Evolutionary conservation across 1,140 invertebrate genomes (phyloP).

Genomic region (Phymorhynchus buccinoides): DNA sequence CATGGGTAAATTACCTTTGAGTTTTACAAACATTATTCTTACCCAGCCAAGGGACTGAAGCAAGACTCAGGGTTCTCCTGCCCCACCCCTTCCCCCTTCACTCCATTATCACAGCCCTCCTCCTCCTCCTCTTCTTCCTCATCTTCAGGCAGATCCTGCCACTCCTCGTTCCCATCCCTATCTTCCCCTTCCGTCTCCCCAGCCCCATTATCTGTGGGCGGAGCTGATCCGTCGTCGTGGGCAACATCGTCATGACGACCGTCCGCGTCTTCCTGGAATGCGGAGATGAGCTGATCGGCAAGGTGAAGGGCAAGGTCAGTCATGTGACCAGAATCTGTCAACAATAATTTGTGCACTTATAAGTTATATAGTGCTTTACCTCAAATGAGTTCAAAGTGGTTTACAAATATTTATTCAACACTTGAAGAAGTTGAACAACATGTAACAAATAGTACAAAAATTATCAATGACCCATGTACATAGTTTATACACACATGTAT

Average conservation of each 20-base stretch:
- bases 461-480: background rate
- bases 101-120: background rate
- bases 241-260: background rate
- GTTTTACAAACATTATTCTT: no score
- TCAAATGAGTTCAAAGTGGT: no score
- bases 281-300: constrained; percentile 28
- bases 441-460: no score
- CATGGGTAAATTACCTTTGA: no score
- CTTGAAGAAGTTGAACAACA: background rate
- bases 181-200: background rate
- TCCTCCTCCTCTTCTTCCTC: background rate
- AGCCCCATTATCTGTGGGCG: background rate
- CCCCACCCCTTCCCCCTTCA: constrained; percentile 19
- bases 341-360: background rate
- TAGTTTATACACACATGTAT: background rate
- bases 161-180: constrained; percentile 23
- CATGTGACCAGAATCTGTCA: constrained; percentile 6
- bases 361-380: no score
- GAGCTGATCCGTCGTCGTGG: background rate
- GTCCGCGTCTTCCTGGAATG: constrained; percentile 25
- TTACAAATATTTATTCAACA: background rate
- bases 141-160: constrained; percentile 27
- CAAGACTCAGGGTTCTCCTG: constrained; percentile 17
- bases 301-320: constrained; percentile 23
- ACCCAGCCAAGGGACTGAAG: constrained; percentile 24